Base-by-base conservation (phyloP, 2,888 invertebrate species). In the Zeuzera pyrina region DNA sequence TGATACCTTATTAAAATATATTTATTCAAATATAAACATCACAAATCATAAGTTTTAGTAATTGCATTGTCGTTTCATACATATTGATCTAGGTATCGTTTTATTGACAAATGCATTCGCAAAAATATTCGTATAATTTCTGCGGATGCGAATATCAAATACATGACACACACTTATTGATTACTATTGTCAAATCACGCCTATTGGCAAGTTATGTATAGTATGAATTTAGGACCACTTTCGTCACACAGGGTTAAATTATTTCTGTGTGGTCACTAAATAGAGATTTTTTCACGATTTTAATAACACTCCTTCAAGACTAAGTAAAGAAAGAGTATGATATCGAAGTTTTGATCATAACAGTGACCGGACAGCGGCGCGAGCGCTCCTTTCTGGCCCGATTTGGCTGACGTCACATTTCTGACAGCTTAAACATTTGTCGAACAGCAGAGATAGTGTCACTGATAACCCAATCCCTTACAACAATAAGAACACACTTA, bases 401-500 rank as follows among this genome's bases (percentile, higher is more conserved):
- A 62, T 70, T 77, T 71, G 69, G 77, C 79, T 74, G 81, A 83
- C 81, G 79, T 83, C 81, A 83, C 72, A 70, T 43, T 66, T 76
- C 71, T 81, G 83, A 83, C 83, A 83, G 78, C 69, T 76, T 68
- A 70, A 78, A 74, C 78, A 78, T 81, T 81, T 81, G 76, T 83
- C 79, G 83, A 83, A 77, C 76, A 58, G 50, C 61, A 49, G 48
- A 81, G 83, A 83, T 83, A 78, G 79, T 81, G 83, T 83, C 83
- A 83, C 68, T 69, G 83, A 83, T 83, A 81, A 81, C 66, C 66
- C 71, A 72, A 78, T 72, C 81, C 79, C 76, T 77, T 76, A 77
- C 68, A 78, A 83, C 79, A 81, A 83, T 81, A 68, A 76, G 76
- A 79, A 78, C 58, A 79, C 79, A 83, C 79, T 83, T 83, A 79